Conservation (phyloP, 1,140 invertebrate species). For the Dendrolimus kikuchii region DNA sequence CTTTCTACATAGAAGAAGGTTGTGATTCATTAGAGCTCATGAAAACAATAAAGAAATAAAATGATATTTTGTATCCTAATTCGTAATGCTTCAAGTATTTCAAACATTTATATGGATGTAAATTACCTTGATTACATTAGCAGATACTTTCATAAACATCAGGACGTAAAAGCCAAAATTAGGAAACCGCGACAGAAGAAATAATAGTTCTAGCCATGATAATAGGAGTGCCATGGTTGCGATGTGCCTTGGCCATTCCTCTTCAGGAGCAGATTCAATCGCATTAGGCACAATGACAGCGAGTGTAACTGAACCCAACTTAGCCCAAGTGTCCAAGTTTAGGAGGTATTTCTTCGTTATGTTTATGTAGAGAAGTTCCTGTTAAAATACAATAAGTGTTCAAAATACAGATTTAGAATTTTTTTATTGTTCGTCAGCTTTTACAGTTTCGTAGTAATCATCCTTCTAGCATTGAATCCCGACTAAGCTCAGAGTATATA, state of each 20-base stretch:
- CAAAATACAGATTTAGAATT: too few species aligned
- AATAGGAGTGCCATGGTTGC: slow-evolving; percentile 67
- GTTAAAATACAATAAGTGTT: slow-evolving; percentile 25
- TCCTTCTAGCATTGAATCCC: too few species aligned
- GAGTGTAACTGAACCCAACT: slow-evolving; percentile 48
- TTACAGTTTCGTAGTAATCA: too few species aligned
- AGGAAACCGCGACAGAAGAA: slow-evolving; percentile 70
- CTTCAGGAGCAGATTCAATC: slow-evolving; percentile 10
- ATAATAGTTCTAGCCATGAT: slow-evolving; percentile 72
- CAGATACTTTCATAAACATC: slow-evolving; percentile 71
- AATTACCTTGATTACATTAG: slow-evolving; percentile 64
- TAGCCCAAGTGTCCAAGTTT: slow-evolving; percentile 67
- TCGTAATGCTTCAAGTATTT: too few species aligned
- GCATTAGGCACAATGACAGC: slow-evolving; percentile 36
- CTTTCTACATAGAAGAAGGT: too few species aligned
- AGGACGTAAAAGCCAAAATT: slow-evolving; percentile 71
- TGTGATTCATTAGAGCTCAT: too few species aligned
- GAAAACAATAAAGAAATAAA: too few species aligned
- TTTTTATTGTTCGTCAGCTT: too few species aligned
- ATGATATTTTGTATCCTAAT: too few species aligned
- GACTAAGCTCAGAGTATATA: too few species aligned
- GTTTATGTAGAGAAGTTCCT: slow-evolving; percentile 66
- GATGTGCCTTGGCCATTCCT: slow-evolving; percentile 66
- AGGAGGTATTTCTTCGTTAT: slow-evolving; percentile 55
- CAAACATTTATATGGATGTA: not conserved